phyloP scores from a whole-genome alignment of 2,888 invertebrate species.

The Cheilosia grossa region DNA sequence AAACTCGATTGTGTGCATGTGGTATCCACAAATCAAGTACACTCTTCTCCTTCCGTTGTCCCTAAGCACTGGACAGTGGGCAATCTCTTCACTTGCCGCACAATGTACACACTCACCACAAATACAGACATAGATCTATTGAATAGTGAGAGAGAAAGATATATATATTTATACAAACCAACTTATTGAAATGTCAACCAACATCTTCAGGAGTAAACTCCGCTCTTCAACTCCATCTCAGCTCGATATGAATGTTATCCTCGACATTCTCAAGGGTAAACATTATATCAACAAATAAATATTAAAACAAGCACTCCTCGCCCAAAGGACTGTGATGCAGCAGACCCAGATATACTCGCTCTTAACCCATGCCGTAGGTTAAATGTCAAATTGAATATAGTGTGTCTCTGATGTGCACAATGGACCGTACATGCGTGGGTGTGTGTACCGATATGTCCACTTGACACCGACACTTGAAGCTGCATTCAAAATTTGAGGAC shows the following conservation, averaged over 20 bases:
- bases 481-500: slow-evolving; percentile 60
- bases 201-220: slow-evolving; percentile 38
- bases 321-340: slow-evolving; percentile 2
- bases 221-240: slow-evolving; percentile 11
- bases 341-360: slow-evolving; percentile 5
- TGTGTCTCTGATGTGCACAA: slow-evolving; percentile 4
- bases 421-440: background rate
- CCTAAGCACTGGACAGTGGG: background rate
- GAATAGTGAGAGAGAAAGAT: slow-evolving; percentile 12
- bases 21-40: slow-evolving; percentile 48
- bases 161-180: slow-evolving; percentile 36
- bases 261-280: slow-evolving; percentile 60
- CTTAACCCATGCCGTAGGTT: slow-evolving; percentile 34
- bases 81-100: background rate
- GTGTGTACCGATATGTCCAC: slow-evolving; percentile 43
- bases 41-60: slow-evolving; percentile 1
- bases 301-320: slow-evolving; percentile 58
- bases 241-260: slow-evolving; percentile 53
- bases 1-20: slow-evolving; percentile 41
- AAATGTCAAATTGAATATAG: slow-evolving; percentile 42
- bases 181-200: slow-evolving; percentile 68
- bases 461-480: slow-evolving; percentile 57
- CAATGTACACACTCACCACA: background rate
- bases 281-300: slow-evolving; percentile 65
- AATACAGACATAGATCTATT: background rate